Conservation (phyloP, 2,888 invertebrate genomes). For the Apodemia duryi region DNA sequence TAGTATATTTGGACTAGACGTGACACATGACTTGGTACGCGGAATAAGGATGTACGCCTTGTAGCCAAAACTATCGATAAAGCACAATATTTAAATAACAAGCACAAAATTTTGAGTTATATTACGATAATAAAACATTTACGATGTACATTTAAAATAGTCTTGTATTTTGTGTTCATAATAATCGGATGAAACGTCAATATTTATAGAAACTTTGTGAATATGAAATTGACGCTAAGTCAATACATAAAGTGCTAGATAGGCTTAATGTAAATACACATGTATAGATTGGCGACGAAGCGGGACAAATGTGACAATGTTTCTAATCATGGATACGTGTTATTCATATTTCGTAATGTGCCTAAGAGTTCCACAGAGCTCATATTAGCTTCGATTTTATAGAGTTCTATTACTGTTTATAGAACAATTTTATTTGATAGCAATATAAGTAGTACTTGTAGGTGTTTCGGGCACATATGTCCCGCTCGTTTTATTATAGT, state of each 20-base stretch:
- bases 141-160: conserved; percentile 3
- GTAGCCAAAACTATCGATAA: conserved; percentile 19
- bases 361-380: conserved; percentile 59
- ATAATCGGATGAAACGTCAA: conserved; percentile 13
- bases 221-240: conserved; percentile 28
- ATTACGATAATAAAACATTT: not conserved
- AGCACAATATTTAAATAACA: conserved; percentile 9
- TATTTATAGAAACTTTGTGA: conserved; percentile 19
- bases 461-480: conserved; percentile 46
- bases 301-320: conserved; percentile 54
- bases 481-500: conserved; percentile 48
- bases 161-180: conserved; percentile 7
- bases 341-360: conserved; percentile 61
- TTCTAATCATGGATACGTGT: conserved; percentile 35
- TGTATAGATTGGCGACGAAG: conserved; percentile 37
- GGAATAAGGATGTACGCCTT: conserved; percentile 18
- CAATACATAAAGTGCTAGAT: conserved; percentile 35
- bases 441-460: conserved; percentile 37
- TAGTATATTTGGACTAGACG: conserved; percentile 38
- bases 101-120: conserved; percentile 4
- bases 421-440: conserved; percentile 19
- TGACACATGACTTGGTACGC: conserved; percentile 37
- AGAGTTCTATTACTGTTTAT: conserved; percentile 18
- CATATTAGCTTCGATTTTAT: conserved; percentile 52
- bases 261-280: conserved; percentile 56